These are phyloP conservation scores for Lamprologus callipterus DNA, from an alignment of 2,113 vertebrate genomes.

Conservation along the genomic window DNA sequence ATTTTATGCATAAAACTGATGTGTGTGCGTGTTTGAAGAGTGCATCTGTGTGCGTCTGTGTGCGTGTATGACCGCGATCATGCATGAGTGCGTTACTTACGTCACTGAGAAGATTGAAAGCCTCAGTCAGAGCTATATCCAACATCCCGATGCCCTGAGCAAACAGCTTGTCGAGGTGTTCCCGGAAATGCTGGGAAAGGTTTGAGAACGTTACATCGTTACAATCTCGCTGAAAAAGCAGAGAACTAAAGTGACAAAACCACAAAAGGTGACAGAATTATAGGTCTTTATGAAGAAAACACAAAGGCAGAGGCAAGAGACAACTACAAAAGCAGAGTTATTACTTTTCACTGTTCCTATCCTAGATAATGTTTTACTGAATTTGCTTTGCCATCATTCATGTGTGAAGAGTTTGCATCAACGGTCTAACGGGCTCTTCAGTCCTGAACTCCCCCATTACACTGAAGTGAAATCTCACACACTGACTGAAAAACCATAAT, in stretches of 20 bases:
- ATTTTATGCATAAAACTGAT: not conserved
- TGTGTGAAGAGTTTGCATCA: not conserved
- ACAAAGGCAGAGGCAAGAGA: not conserved
- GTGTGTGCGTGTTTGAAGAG: not conserved
- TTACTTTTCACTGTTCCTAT: not conserved
- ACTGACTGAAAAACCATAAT: not conserved
- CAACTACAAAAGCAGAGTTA: not conserved
- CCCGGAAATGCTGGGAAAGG: constrained; percentile 85
- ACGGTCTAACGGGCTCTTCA: not conserved
- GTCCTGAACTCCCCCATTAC: not conserved
- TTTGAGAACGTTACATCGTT: not conserved
- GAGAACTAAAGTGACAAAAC: not conserved
- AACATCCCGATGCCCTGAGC: constrained; percentile 97
- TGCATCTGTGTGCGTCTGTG: not conserved
- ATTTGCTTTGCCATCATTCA: not conserved
- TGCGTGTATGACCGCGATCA: not conserved
- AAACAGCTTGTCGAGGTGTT: constrained; percentile 90
- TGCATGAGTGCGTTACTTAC: constrained; percentile 70
- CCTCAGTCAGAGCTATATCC: constrained; percentile 89
- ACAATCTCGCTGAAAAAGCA: not conserved
- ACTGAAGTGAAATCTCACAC: constrained; percentile 4
- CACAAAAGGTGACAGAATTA: not conserved
- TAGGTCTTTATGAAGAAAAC: not conserved
- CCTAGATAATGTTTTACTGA: not conserved
- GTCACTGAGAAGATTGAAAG: constrained; percentile 88